A percentile compares a stretch with the other conserved stretches of the same genome.
Evolutionary conservation across 2,888 invertebrate species (phyloP).

Genomic region (Caenorhabditis sp.): DNA sequence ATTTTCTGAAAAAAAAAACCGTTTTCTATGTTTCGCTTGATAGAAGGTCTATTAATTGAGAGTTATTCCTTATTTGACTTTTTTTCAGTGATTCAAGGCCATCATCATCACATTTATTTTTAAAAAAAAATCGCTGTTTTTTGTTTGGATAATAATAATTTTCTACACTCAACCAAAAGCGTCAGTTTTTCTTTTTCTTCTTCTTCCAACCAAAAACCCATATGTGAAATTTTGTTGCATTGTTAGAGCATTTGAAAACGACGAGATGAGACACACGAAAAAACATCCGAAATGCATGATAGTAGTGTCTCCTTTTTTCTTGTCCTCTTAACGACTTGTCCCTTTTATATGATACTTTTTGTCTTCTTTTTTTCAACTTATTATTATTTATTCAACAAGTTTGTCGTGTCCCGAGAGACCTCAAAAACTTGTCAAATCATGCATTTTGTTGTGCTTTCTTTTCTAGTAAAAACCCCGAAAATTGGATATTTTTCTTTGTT

Average conservation of each 20-base stretch:
- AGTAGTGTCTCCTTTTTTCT: not conserved
- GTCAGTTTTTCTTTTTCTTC: not conserved
- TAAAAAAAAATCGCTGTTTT: too few relatives aligned
- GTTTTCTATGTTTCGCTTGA: too few relatives aligned
- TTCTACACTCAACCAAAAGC: too few relatives aligned
- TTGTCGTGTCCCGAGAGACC: not conserved
- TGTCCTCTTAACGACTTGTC: constrained; percentile 4
- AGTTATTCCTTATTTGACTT: too few relatives aligned
- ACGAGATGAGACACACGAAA: not conserved
- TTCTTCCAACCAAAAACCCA: not conserved
- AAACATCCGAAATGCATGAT: constrained; percentile 11
- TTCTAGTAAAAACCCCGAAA: not conserved
- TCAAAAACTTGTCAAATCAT: constrained; percentile 1
- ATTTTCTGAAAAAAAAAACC: too few relatives aligned
- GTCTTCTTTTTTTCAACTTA: not conserved
- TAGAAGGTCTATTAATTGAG: too few relatives aligned
- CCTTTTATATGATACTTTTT: not conserved
- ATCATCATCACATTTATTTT: too few relatives aligned
- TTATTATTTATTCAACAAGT: constrained; percentile 4
- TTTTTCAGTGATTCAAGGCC: too few relatives aligned
- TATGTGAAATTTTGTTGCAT: not conserved
- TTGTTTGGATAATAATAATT: too few relatives aligned
- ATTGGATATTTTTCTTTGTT: not conserved
- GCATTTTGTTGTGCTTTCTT: not conserved
- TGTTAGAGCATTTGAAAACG: not conserved